Evolutionary conservation across 2,113 vertebrate species (phyloP), one percentile per base, ranked within the genome.

Genomic region (Bos indicus): DNA sequence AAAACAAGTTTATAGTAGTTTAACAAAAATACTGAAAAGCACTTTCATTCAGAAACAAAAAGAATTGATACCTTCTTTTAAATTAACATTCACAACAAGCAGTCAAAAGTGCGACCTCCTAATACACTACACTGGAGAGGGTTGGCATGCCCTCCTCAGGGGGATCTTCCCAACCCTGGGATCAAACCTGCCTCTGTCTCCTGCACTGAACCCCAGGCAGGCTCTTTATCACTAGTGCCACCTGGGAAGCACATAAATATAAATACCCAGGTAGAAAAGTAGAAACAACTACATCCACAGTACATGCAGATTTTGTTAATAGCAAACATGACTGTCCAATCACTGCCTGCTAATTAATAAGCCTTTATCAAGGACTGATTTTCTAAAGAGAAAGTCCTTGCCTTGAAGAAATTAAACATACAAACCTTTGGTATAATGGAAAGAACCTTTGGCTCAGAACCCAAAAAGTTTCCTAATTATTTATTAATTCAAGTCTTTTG

Each of bases 41-140:
- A 52, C 40, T 96, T 94, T 95, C 71, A 95, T 97, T 91, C 56
- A 84, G 90, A 96, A 92, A 77, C 62, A 84, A 93, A 74, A 96
- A 97, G 78, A 77, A 83, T 52, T 62, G 52, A 33, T 92, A 81
- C 17, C 9, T 11, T 98, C 77, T 91, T 95, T 87, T 64, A 95
- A 97, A 89, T 93, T 88, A 91, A 62, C 13, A 95, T 84, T 25
- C 46, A 95, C 67, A 96, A 82, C 6, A 94, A 26, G 57, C 67
- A 97, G 40, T 88, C 89, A 67, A 94, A 84, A 64, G 28, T 60
- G 57, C 67, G 43, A 40, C 64, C 36, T 89, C 48, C 25, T 81
- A 74, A 67, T 60, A 94, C 14, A 82, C 48, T 81, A 43, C 15
- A 14, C 40, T 77, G 71, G 40, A 43, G 23, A 43, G 71, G 71